These are phyloP conservation scores for Thalassophryne amazonica DNA, from an alignment of 2,797 vertebrate genomes.

Conservation along the genomic window DNA sequence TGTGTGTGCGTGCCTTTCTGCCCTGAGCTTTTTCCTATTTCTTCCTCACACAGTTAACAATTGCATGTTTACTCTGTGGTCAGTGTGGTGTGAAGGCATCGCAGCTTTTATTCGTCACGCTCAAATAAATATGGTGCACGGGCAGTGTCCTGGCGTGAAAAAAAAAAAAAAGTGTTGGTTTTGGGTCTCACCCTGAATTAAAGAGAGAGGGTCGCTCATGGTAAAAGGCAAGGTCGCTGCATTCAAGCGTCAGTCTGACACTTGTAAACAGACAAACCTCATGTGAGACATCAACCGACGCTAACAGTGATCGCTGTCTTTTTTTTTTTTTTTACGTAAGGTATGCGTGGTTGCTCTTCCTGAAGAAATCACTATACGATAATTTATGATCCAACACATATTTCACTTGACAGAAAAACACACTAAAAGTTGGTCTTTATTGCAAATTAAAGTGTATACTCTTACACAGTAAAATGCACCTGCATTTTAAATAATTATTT, in stretches of 20 bases:
- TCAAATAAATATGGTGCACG: no score
- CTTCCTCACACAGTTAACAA: slow-evolving; percentile 31
- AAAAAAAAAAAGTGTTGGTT: slow-evolving; percentile 50
- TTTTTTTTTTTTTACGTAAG: neutral
- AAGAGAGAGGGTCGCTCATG: slow-evolving; percentile 62
- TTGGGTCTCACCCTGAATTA: slow-evolving; percentile 53
- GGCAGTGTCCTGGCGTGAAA: slow-evolving; percentile 41
- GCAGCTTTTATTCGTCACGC: slow-evolving; percentile 47
- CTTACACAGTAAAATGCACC: no score
- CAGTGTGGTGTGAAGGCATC: slow-evolving; percentile 36
- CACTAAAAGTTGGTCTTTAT: no score
- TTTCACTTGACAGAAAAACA: no score
- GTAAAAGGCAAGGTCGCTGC: slow-evolving; percentile 75
- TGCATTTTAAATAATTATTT: no score
- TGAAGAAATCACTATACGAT: neutral
- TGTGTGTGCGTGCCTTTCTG: neutral
- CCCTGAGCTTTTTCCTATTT: neutral
- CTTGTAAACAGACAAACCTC: slow-evolving; percentile 53
- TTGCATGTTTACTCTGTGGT: slow-evolving; percentile 44
- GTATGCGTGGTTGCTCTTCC: neutral
- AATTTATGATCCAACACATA: no score
- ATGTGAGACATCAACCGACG: slow-evolving; percentile 18
- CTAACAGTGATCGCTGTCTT: neutral
- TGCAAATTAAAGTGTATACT: no score
- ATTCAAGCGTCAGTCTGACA: slow-evolving; percentile 57